Evolutionary conservation across 2,888 invertebrate genomes (phyloP).

Genomic region (Cistogaster globosa): DNA sequence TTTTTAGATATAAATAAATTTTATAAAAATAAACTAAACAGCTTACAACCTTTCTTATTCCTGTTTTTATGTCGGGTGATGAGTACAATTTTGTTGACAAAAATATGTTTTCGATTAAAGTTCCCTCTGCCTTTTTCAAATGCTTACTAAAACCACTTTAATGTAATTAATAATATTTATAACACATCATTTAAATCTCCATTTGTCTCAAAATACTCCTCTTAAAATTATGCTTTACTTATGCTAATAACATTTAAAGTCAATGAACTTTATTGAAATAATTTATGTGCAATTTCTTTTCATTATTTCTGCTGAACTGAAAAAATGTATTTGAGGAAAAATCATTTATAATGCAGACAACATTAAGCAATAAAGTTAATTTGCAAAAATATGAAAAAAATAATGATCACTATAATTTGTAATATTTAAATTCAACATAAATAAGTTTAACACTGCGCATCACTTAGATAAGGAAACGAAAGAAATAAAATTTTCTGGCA

Average conservation of each 20-base stretch:
- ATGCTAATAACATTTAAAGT: not conserved
- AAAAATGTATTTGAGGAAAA: constrained; percentile 15
- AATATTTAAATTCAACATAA: not conserved
- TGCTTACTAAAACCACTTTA: not conserved
- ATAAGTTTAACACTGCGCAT: too few species aligned
- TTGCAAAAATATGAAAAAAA: constrained; percentile 46
- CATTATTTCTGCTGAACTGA: constrained; percentile 2
- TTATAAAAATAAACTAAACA: too few species aligned
- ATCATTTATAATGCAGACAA: constrained; percentile 39
- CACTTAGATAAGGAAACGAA: too few species aligned
- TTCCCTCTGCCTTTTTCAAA: too few species aligned
- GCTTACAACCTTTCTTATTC: too few species aligned
- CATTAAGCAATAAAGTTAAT: constrained; percentile 65
- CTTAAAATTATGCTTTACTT: constrained; percentile 1
- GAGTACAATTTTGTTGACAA: too few species aligned
- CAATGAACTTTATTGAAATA: constrained; percentile 28
- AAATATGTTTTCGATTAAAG: too few species aligned
- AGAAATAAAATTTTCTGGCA: too few species aligned
- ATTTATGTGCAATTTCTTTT: constrained; percentile 5
- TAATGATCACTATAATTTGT: constrained; percentile 19
- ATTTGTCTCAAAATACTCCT: too few species aligned
- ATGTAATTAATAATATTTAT: not conserved
- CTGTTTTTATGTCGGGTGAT: too few species aligned
- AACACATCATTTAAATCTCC: too few species aligned
- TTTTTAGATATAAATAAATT: too few species aligned